These are phyloP conservation scores for Oophaga sylvatica DNA, from an alignment of 2,797 vertebrate species.

Conservation along the genomic window DNA sequence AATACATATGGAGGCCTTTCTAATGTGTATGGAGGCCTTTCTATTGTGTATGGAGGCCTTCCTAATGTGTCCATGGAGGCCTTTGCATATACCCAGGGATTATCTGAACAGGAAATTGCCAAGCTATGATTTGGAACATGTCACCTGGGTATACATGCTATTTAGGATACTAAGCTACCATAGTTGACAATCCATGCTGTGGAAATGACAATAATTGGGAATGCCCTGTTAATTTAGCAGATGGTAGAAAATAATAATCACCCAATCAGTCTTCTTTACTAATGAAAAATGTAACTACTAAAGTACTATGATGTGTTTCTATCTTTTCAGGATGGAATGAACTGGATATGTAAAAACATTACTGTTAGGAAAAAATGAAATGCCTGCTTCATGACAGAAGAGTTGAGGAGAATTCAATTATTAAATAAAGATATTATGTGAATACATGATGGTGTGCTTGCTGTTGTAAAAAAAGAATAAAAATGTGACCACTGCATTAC, in stretches of 20 bases:
- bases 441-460: background rate
- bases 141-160: background rate
- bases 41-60: too few relatives aligned
- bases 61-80: too few relatives aligned
- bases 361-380: constrained; percentile 77
- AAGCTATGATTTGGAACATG: background rate
- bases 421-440: background rate
- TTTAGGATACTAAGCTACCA: background rate
- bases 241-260: background rate
- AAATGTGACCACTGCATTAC: background rate
- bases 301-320: background rate
- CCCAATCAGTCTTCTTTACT: background rate
- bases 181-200: background rate
- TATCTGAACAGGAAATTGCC: background rate
- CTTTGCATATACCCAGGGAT: background rate
- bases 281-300: background rate
- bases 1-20: too few relatives aligned
- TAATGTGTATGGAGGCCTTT: too few relatives aligned
- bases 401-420: background rate
- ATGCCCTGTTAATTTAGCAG: background rate
- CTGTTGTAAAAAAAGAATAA: background rate
- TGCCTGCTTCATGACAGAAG: background rate
- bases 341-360: constrained; percentile 86
- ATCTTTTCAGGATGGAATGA: constrained; percentile 79
- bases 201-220: background rate